phyloP scores from a whole-genome alignment of 2,797 vertebrate genomes.

The Falco peregrinus region DNA sequence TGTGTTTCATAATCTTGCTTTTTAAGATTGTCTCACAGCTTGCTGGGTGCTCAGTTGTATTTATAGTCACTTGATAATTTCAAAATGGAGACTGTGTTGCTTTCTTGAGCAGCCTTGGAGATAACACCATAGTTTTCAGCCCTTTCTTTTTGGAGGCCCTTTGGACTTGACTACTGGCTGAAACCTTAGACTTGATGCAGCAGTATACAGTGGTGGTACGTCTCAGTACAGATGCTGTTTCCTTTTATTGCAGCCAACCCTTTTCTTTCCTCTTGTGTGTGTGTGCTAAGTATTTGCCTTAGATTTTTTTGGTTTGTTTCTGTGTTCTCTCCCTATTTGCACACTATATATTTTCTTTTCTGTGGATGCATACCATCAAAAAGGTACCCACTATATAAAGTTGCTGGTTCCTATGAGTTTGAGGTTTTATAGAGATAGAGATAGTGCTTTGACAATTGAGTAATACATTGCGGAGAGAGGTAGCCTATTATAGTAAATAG shows the following conservation, averaged over 20 bases:
- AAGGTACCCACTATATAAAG: accelerated
- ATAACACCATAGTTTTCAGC: background rate
- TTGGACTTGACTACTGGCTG: background rate
- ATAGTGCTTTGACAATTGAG: background rate
- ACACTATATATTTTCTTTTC: background rate
- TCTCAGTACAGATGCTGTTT: background rate
- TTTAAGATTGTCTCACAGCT: background rate
- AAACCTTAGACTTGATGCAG: background rate
- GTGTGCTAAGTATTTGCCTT: background rate
- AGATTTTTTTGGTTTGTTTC: background rate
- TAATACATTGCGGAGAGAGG: background rate
- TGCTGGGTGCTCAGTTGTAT: background rate
- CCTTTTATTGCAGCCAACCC: background rate
- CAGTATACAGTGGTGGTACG: background rate
- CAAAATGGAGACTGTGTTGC: background rate
- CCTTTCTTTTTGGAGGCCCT: background rate
- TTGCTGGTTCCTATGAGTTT: background rate
- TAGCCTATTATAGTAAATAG: background rate
- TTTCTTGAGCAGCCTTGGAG: background rate
- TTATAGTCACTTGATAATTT: background rate
- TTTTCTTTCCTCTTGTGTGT: background rate
- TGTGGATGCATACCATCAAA: background rate
- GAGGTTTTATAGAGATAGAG: background rate
- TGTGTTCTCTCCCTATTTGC: background rate
- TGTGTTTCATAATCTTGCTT: background rate